Evolutionary conservation across 2,113 vertebrate genomes (phyloP).

Genomic region (Ursus arctos): DNA sequence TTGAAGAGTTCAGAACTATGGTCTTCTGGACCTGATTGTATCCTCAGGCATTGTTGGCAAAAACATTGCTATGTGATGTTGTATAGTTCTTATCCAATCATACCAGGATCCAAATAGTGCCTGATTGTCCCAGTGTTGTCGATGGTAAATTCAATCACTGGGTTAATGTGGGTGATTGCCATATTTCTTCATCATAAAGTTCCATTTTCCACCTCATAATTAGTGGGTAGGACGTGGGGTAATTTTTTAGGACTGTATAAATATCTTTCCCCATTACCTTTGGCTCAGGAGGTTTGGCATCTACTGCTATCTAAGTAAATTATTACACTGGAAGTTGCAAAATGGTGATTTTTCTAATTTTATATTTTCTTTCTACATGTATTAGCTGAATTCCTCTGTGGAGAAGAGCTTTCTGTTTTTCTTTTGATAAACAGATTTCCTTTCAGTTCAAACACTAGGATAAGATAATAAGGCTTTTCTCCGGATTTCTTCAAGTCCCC

Average conservation of each 20-base stretch:
- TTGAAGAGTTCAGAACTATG: neutral
- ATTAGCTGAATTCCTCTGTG: neutral
- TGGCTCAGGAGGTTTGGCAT: neutral
- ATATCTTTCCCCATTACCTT: neutral
- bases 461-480: neutral
- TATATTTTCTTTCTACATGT: neutral
- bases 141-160: neutral
- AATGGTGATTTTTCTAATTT: neutral
- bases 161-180: neutral
- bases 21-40: neutral
- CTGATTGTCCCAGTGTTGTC: neutral
- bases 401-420: constrained; percentile 30
- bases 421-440: constrained; percentile 10
- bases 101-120: neutral
- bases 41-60: neutral
- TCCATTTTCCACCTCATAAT: neutral
- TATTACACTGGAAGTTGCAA: neutral
- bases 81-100: neutral
- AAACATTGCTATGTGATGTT: neutral
- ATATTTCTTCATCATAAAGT: neutral
- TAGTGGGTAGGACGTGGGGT: too few species aligned
- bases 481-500: neutral
- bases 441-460: neutral
- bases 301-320: neutral
- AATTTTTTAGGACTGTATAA: neutral